Percentiles rank a stretch among this genome's conserved stretches.
Conservation (phyloP, 2,113 vertebrate genomes). For the Felis chaus region DNA sequence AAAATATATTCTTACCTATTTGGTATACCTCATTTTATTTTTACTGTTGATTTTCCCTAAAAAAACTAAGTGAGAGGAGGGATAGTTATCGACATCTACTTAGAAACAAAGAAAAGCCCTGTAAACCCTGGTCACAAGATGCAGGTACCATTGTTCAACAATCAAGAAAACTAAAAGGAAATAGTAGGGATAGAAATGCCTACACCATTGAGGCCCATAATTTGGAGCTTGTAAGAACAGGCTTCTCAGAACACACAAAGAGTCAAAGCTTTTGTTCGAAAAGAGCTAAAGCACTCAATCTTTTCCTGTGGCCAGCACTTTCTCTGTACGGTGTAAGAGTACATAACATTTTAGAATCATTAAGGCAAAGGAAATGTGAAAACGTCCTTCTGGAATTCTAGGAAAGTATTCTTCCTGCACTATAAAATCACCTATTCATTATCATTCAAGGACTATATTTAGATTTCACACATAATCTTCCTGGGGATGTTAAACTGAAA, state of each 20-base stretch:
- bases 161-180: neutral
- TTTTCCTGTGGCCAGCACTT: neutral
- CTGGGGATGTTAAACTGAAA: conserved; percentile 46
- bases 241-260: conserved; percentile 4
- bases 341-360: conserved; percentile 38
- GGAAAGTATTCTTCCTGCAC: neutral
- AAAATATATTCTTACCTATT: neutral
- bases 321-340: neutral
- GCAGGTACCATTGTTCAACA: neutral
- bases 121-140: neutral
- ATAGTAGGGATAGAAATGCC: neutral
- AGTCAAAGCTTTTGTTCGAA: conserved; percentile 47
- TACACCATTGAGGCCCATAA: neutral
- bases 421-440: conserved; percentile 49
- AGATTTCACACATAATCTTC: conserved; percentile 36
- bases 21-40: neutral
- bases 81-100: neutral
- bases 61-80: neutral
- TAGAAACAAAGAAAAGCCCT: neutral
- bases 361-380: conserved; percentile 64
- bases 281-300: conserved; percentile 19
- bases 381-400: conserved; percentile 59
- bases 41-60: neutral
- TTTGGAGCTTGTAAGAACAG: neutral
- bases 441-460: conserved; percentile 33